These are phyloP conservation scores for Grapholita molesta DNA, from an alignment of 1,140 invertebrate genomes.

Conservation along the genomic window DNA sequence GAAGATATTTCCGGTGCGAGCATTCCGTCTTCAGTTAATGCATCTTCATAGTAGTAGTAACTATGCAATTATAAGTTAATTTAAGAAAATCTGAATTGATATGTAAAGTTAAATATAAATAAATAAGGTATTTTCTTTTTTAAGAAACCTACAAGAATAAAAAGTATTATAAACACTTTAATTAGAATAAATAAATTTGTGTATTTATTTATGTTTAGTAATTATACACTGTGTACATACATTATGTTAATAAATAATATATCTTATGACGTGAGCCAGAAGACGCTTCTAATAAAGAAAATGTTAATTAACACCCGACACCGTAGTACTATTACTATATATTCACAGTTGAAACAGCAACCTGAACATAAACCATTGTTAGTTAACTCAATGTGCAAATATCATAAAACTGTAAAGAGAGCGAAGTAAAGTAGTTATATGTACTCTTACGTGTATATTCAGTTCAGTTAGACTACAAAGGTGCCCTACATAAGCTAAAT, in stretches of 20 bases:
- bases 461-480: slow-evolving; percentile 9
- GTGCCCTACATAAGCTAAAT: slow-evolving; percentile 33
- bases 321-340: neutral
- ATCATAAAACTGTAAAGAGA: neutral
- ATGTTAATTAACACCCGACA: neutral
- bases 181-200: too few species aligned
- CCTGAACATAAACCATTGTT: neutral
- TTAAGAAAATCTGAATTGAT: neutral
- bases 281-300: neutral
- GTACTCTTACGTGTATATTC: too few species aligned
- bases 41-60: neutral
- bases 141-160: too few species aligned
- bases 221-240: too few species aligned
- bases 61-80: slow-evolving; percentile 13
- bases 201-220: too few species aligned
- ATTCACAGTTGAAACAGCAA: neutral
- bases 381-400: neutral
- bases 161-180: too few species aligned
- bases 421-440: neutral
- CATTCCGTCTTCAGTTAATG: slow-evolving; percentile 21
- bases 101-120: neutral
- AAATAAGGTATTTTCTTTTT: neutral
- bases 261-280: neutral
- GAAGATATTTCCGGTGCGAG: slow-evolving; percentile 46
- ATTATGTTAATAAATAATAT: neutral